These are phyloP conservation scores for Drosophila anomalata DNA, from an alignment of 2,888 invertebrate species.

Conservation along the genomic window DNA sequence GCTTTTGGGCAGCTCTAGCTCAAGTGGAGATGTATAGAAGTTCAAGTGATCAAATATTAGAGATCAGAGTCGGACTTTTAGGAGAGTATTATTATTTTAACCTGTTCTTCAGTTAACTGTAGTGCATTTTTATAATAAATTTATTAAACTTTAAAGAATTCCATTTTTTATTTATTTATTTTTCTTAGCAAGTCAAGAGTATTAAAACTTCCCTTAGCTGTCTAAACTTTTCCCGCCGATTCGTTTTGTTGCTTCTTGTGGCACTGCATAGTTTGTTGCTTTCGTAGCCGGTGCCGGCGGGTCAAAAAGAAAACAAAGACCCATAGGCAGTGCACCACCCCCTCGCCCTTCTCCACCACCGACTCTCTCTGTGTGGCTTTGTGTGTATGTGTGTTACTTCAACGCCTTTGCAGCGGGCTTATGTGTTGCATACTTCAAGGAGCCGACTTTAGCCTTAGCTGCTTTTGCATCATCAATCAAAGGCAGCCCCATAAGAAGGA, in stretches of 20 bases:
- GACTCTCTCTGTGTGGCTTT: not conserved
- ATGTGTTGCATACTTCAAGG: conserved; percentile 68
- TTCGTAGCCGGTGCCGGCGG: conserved; percentile 35
- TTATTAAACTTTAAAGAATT: not conserved
- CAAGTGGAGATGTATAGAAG: conserved; percentile 12
- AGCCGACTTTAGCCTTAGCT: conserved; percentile 41
- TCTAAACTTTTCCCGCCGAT: not conserved
- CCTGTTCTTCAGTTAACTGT: not conserved
- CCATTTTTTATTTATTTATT: not conserved
- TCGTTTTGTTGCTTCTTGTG: conserved; percentile 24
- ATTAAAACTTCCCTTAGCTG: conserved; percentile 19
- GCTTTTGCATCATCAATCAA: conserved; percentile 70
- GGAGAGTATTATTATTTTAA: not conserved
- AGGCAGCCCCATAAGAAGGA: conserved; percentile 42
- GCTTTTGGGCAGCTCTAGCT: conserved; percentile 32
- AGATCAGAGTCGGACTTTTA: not conserved
- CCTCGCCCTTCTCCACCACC: not conserved
- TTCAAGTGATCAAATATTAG: not conserved
- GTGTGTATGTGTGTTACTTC: conserved; percentile 40
- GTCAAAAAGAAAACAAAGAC: conserved; percentile 45
- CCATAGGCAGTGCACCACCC: conserved; percentile 12
- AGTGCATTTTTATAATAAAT: not conserved
- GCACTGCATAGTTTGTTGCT: conserved; percentile 48
- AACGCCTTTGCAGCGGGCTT: conserved; percentile 49
- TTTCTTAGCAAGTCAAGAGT: conserved; percentile 22